Conservation (phyloP, 1,140 invertebrate species). For the Tenebrio molitor region DNA sequence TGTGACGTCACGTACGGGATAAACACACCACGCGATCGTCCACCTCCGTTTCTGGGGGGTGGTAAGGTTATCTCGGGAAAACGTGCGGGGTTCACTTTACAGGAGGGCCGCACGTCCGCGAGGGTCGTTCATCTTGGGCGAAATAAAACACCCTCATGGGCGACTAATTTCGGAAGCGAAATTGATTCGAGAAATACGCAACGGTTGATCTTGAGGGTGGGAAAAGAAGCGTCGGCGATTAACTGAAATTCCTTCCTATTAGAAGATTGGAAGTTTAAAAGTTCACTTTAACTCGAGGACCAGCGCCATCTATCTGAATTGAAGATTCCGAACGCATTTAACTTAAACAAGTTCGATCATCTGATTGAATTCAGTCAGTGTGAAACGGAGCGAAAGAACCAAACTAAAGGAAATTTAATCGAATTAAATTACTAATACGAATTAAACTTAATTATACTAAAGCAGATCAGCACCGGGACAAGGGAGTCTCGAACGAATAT, state of each 20-base stretch:
- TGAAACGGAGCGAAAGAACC: constrained; percentile 23
- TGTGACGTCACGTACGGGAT: too few relatives aligned
- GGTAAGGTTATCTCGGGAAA: too few relatives aligned
- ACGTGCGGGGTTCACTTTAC: too few relatives aligned
- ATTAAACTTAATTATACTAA: constrained; percentile 16
- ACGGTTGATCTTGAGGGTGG: too few relatives aligned
- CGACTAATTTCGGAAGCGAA: too few relatives aligned
- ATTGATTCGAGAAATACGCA: too few relatives aligned
- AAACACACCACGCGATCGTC: too few relatives aligned
- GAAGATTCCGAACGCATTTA: constrained; percentile 29
- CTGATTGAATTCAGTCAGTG: constrained; percentile 34
- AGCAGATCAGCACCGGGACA: neutral
- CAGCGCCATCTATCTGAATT: constrained; percentile 32
- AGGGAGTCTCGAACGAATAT: neutral
- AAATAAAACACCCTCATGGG: too few relatives aligned
- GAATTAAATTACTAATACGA: constrained; percentile 37
- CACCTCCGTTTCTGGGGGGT: too few relatives aligned
- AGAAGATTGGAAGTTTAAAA: constrained; percentile 34
- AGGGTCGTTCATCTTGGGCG: too few relatives aligned
- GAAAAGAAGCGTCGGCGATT: constrained; percentile 20
- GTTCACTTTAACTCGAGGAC: constrained; percentile 21
- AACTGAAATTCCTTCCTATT: constrained; percentile 31
- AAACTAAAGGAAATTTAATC: constrained; percentile 28
- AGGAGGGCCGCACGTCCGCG: too few relatives aligned
- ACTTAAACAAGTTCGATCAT: constrained; percentile 39